Percentiles rank a stretch among this genome's conserved stretches.
Evolutionary conservation across 2,113 vertebrate species (phyloP).

Genomic region (Antechinus flavipes): DNA sequence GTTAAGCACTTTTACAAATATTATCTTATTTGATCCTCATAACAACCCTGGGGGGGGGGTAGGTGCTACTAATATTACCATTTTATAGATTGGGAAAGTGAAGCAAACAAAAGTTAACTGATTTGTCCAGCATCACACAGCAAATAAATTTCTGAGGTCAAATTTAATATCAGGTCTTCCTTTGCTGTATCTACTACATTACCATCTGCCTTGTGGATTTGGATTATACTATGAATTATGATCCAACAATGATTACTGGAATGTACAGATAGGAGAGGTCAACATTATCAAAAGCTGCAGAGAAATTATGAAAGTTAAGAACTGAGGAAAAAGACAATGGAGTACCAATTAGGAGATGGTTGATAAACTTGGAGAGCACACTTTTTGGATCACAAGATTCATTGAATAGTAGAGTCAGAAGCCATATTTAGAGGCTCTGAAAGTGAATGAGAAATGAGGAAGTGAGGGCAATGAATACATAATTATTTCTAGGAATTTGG

Average conservation of each 20-base stretch:
- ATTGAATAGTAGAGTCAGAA: not conserved
- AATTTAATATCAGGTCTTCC: not conserved
- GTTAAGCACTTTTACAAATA: no score
- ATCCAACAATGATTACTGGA: not conserved
- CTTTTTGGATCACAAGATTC: not conserved
- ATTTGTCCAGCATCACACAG: not conserved
- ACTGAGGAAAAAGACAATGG: not conserved
- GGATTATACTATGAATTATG: not conserved
- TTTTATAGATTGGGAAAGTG: not conserved
- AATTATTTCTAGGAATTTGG: not conserved
- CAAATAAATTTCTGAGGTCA: not conserved
- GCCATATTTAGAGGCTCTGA: not conserved
- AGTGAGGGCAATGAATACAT: not conserved
- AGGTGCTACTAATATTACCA: no score
- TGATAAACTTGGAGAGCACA: not conserved
- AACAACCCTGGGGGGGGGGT: no score
- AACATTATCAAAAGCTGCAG: not conserved
- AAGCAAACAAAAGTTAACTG: not conserved
- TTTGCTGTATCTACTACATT: not conserved
- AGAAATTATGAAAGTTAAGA: not conserved
- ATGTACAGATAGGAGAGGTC: not conserved
- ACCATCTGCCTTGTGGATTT: not conserved
- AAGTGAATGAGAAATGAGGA: not conserved
- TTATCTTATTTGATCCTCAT: no score
- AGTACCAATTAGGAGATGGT: not conserved